phyloP scores from a whole-genome alignment of 64 coral and sea anemone genomes.

The Orbicella faveolata region DNA sequence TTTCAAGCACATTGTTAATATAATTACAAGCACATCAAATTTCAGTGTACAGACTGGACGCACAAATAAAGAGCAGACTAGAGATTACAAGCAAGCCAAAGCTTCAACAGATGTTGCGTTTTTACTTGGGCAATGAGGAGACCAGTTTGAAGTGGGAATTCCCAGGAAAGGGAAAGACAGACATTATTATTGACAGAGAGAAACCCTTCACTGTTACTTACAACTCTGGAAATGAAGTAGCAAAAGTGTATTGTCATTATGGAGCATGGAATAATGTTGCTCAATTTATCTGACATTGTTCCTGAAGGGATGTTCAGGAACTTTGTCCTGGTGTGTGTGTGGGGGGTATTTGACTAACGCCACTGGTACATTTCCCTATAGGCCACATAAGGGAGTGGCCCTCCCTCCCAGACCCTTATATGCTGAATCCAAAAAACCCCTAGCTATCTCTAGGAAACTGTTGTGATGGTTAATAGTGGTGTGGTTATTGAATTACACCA shows the following conservation, averaged over 20 bases:
- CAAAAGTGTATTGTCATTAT: conserved; percentile 57
- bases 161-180: conserved; percentile 47
- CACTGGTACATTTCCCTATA: conserved; percentile 39
- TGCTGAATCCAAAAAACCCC: conserved; percentile 39
- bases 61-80: conserved; percentile 50
- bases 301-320: conserved; percentile 11
- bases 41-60: conserved; percentile 45
- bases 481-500: conserved; percentile 64
- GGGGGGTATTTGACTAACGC: conserved; percentile 49
- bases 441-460: background rate
- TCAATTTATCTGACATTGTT: conserved; percentile 53
- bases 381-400: conserved; percentile 54
- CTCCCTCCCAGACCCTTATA: conserved; percentile 50
- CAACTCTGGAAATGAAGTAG: conserved; percentile 51
- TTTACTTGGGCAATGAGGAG: conserved; percentile 51
- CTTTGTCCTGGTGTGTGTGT: conserved; percentile 40
- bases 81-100: conserved; percentile 47
- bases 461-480: conserved; percentile 55
- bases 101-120: conserved; percentile 55
- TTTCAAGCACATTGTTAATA: conserved; percentile 64
- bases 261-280: conserved; percentile 56
- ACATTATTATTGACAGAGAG: conserved; percentile 55
- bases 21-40: conserved; percentile 43
- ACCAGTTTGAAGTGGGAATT: conserved; percentile 51
- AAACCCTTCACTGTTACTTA: conserved; percentile 53